Percentiles rank a stretch among this genome's conserved stretches.
These are phyloP conservation scores for Pandemis cinnamomeana DNA, from an alignment of 2,888 invertebrate genomes.

Conservation along the genomic window DNA sequence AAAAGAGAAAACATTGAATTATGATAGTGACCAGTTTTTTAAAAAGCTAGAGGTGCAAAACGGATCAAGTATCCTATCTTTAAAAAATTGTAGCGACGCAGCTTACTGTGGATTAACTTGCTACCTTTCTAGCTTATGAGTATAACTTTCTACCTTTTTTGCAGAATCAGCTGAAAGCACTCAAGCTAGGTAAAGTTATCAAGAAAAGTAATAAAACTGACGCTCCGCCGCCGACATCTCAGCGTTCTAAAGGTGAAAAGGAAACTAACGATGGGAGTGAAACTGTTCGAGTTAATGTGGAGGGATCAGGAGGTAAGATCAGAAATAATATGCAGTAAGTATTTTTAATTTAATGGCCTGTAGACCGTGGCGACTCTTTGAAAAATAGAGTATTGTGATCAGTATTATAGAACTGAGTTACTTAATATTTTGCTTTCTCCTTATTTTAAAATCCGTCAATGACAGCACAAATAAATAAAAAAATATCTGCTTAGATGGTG, in stretches of 20 bases:
- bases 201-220: constrained; percentile 66
- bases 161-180: constrained; percentile 76
- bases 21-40: constrained; percentile 73
- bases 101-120: too few relatives aligned
- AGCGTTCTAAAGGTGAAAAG: constrained; percentile 68
- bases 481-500: constrained; percentile 52
- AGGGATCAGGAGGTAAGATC: constrained; percentile 61
- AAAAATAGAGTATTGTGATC: too few relatives aligned
- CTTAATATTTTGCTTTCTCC: too few relatives aligned
- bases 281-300: constrained; percentile 49
- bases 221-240: constrained; percentile 61
- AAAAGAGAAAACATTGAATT: constrained; percentile 56
- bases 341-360: too few relatives aligned
- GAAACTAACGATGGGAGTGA: constrained; percentile 64
- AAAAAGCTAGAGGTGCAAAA: constrained; percentile 71
- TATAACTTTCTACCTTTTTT: constrained; percentile 42
- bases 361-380: too few relatives aligned
- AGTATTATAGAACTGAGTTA: too few relatives aligned
- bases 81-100: too few relatives aligned
- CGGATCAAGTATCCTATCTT: too few relatives aligned
- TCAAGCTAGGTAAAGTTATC: constrained; percentile 68
- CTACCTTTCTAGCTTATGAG: too few relatives aligned
- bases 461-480: neutral
- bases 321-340: neutral
- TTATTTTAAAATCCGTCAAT: neutral